phyloP scores from a whole-genome alignment of 1,140 invertebrate genomes.

The Spodoptera frugiperda region DNA sequence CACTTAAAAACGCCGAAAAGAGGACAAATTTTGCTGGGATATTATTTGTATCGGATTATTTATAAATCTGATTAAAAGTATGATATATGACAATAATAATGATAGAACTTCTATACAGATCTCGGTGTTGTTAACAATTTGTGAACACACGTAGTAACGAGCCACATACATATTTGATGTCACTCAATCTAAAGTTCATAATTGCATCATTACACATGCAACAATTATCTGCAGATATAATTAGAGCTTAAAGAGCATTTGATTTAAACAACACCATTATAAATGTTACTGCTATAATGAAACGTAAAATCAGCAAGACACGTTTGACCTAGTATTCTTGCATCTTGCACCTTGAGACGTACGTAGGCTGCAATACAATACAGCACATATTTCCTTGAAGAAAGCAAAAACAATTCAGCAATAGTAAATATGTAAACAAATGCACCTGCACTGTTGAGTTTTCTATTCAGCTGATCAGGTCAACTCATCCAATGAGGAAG shows the following conservation, averaged over 20 bases:
- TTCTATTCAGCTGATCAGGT: conserved; percentile 62
- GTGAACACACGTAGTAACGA: neutral
- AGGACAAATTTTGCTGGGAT: no score
- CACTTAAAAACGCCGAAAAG: no score
- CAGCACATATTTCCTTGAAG: conserved; percentile 27
- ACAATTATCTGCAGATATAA: conserved; percentile 24
- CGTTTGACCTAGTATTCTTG: conserved; percentile 30
- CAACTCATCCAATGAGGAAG: conserved; percentile 63
- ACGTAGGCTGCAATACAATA: conserved; percentile 8
- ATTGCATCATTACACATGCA: conserved; percentile 28
- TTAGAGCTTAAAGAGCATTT: conserved; percentile 17
- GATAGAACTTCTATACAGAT: neutral
- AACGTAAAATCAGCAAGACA: conserved; percentile 11
- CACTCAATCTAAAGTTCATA: conserved; percentile 10
- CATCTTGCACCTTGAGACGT: conserved; percentile 34
- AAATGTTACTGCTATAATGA: neutral
- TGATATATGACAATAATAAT: no score
- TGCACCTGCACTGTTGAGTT: conserved; percentile 77
- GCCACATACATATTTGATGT: neutral
- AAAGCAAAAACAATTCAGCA: conserved; percentile 45
- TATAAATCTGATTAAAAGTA: no score
- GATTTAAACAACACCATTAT: conserved; percentile 5
- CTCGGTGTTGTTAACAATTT: conserved; percentile 18
- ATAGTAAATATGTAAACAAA: conserved; percentile 55
- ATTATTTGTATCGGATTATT: no score